Evolutionary conservation across 2,888 invertebrate genomes (phyloP).

Genomic region (Gastrophysa polygoni): DNA sequence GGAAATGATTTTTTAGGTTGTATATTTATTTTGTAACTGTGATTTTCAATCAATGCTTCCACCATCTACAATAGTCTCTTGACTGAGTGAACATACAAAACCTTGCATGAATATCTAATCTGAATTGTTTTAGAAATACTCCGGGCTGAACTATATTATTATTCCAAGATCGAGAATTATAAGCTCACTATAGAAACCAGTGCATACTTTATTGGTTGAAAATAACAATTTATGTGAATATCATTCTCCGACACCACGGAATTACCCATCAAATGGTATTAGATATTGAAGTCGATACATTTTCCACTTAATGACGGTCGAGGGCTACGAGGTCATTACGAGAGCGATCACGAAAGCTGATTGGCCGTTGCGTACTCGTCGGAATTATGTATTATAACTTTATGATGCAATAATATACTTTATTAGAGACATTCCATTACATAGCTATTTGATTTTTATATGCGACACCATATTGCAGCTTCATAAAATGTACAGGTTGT

Average conservation of each 20-base stretch:
- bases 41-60: no score
- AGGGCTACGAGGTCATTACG: background rate
- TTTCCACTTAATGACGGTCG: background rate
- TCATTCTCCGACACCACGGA: background rate
- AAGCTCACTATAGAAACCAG: no score
- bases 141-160: no score
- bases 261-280: background rate
- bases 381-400: constrained; percentile 41
- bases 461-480: background rate
- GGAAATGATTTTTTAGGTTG: no score
- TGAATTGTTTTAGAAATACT: no score
- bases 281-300: background rate
- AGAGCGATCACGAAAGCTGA: background rate
- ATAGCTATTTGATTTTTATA: background rate
- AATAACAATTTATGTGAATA: background rate
- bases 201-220: background rate
- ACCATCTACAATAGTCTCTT: no score
- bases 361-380: background rate
- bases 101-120: no score
- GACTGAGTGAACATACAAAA: no score
- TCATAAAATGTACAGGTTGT: background rate
- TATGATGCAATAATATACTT: constrained; percentile 44
- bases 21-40: no score
- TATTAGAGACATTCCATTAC: constrained; percentile 29
- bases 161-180: no score